Evolutionary conservation across 2,113 vertebrate genomes (phyloP).

Genomic region (Hypomesus transpacificus): DNA sequence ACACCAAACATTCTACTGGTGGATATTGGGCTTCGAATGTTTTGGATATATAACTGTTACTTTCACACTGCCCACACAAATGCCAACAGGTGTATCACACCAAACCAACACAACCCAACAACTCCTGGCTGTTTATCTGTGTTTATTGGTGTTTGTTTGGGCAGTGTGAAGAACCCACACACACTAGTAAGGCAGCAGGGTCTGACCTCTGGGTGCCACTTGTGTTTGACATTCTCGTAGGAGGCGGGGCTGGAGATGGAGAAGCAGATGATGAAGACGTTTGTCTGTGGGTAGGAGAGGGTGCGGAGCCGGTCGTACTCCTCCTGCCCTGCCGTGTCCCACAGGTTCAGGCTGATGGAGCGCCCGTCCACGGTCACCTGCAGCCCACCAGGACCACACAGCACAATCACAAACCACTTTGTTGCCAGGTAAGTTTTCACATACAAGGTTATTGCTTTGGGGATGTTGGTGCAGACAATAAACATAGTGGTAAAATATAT

Average conservation of each 20-base stretch:
- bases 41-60: too few species aligned
- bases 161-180: not conserved
- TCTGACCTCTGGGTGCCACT: conserved; percentile 11
- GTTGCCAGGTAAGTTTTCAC: too few species aligned
- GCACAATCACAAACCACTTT: not conserved
- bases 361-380: conserved; percentile 49
- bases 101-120: too few species aligned
- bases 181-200: not conserved
- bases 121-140: too few species aligned
- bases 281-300: conserved; percentile 36
- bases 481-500: too few species aligned
- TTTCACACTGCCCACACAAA: too few species aligned
- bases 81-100: too few species aligned
- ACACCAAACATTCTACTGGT: too few species aligned
- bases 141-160: too few species aligned
- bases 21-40: too few species aligned
- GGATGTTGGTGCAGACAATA: too few species aligned
- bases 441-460: too few species aligned
- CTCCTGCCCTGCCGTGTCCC: conserved; percentile 35
- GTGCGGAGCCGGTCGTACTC: conserved; percentile 32
- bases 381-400: not conserved
- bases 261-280: conserved; percentile 35
- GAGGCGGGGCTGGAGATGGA: conserved; percentile 33
- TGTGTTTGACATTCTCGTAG: conserved; percentile 29
- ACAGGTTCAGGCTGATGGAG: conserved; percentile 30